Base-by-base conservation (phyloP, 2,113 vertebrate genomes). In the Pachycephala philippinensis region DNA sequence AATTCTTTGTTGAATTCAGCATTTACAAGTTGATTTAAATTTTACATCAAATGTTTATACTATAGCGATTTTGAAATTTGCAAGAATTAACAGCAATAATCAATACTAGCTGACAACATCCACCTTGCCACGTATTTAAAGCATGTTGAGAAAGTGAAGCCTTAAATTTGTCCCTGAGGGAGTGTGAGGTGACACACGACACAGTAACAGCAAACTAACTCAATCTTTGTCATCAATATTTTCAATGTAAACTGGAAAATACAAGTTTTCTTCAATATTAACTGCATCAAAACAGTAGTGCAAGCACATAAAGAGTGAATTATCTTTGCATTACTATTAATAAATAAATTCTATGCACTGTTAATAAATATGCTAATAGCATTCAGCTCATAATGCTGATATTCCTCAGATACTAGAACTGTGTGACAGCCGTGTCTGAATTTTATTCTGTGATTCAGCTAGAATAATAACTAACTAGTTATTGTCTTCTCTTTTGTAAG, bases 381-480 rank as follows among this genome's bases (percentile, higher is more conserved):
- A 86, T 94, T 78, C 94, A 57, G 72, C 71, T 92, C 44, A 31
- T 64, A 84, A 89, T 50, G 53, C 86, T 89, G 93, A 90, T 94
- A 88, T 78, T 90, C 83, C 88, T 96, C 76, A 89, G 85, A 90
- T 84, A 92, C 72, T 60, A 56, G 60, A 89, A 37, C 64, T 37
- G 49, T 69, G 60, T n/a, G 76, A 96, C 86, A 95, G 80, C 80
- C 57, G n/a, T 24, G 37, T 78, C 88, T 94, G 90, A 81, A 61
- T 93, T 89, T 93, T 84, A 65, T 81, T 92, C 76, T 69, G 47
- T 84, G 68, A 95, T 94, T 90, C 77, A 89, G 61, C 80, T 57
- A 76, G 80, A 94, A 94, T 93, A 92, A 93, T 33, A 96, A 93
- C 68, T 84, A 93, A 71, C 94, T 47, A 71, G 90, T 78, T 91